Percentiles rank a stretch among this genome's conserved stretches.
Evolutionary conservation across 2,797 vertebrate genomes (phyloP).

Genomic region (Platyrinchus mystaceus): DNA sequence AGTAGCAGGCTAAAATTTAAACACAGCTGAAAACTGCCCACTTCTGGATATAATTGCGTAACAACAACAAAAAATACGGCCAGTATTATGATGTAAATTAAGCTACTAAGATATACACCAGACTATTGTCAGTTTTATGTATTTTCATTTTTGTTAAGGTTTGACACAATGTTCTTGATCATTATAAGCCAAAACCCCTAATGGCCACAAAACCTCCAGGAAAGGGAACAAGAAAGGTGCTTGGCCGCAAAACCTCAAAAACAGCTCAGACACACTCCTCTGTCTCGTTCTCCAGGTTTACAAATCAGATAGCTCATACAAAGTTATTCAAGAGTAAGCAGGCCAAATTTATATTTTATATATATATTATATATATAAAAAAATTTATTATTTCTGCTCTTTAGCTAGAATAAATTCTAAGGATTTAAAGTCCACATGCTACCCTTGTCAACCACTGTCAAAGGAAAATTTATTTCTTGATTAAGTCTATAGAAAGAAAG

Average conservation of each 20-base stretch:
- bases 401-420: not conserved
- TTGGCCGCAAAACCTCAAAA: conserved; percentile 1
- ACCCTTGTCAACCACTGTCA: not conserved
- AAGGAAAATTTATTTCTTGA: conserved; percentile 21
- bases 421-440: not conserved
- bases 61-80: not conserved
- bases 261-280: not conserved
- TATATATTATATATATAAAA: too few relatives aligned
- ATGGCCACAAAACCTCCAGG: not conserved
- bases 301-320: not conserved
- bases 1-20: not conserved
- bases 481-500: not conserved
- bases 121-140: not conserved
- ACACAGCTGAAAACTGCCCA: not conserved
- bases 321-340: not conserved
- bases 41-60: not conserved
- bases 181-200: not conserved
- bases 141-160: not conserved
- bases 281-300: not conserved
- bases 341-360: too few relatives aligned
- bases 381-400: not conserved
- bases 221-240: not conserved
- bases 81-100: not conserved
- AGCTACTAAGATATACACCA: not conserved
- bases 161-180: not conserved